A percentile compares a stretch with the other conserved stretches of the same genome.
These are phyloP conservation scores for Regulus satrapa DNA, from an alignment of 2,113 vertebrate genomes.

Conservation along the genomic window DNA sequence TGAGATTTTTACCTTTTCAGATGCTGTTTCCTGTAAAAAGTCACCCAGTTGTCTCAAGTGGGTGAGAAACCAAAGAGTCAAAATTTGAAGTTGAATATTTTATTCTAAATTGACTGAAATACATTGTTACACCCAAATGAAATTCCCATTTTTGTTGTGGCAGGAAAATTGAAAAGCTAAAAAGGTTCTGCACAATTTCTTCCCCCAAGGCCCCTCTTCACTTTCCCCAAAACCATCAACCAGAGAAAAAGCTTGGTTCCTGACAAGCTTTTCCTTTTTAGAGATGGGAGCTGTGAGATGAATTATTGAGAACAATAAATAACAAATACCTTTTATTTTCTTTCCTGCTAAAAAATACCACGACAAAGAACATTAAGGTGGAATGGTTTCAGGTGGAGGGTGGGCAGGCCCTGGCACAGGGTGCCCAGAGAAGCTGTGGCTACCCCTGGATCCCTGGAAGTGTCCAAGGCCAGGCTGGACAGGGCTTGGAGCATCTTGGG, in stretches of 20 bases:
- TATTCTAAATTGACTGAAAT: neutral
- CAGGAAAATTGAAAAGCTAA: neutral
- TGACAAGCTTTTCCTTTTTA: accelerated
- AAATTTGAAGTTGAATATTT: neutral
- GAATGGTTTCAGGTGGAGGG: neutral
- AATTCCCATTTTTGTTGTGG: neutral
- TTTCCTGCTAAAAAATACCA: neutral
- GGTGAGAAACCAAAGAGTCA: neutral
- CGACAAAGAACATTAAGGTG: accelerated
- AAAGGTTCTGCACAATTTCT: neutral
- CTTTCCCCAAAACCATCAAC: neutral
- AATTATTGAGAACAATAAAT: neutral
- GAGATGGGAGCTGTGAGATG: neutral
- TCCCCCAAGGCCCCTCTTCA: neutral
- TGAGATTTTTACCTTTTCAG: neutral
- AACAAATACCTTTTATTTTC: neutral
- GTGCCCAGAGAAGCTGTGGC: neutral
- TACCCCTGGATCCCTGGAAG: neutral
- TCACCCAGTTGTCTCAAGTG: neutral
- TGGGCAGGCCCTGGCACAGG: neutral
- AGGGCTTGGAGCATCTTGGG: neutral
- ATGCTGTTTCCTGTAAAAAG: neutral
- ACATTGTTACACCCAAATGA: neutral
- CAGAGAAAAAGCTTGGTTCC: neutral
- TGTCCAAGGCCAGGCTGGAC: accelerated